Base-by-base conservation (phyloP, 1,140 invertebrate genomes). In the Nilaparvata lugens region DNA sequence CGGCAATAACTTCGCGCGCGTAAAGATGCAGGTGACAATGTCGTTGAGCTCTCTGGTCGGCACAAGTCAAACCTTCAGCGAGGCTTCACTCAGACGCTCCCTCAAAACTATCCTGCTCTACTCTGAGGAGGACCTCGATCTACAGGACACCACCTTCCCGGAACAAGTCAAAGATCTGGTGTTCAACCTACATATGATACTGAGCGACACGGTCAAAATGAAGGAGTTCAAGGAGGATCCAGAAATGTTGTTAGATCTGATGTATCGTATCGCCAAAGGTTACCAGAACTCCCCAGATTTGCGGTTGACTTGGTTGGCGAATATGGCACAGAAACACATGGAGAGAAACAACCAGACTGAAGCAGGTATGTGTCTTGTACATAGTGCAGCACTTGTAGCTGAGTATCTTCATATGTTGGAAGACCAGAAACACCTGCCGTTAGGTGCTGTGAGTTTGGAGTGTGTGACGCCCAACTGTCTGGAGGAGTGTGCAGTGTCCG, bases 11-110 rank as follows among this genome's bases (percentile, higher is more conserved):
- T 97, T 98, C 77, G 92, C 95, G 18, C 79, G 93, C 64, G 93
- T 98, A 0, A 98, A 98, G 78, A 98, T 98, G 94, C 95, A 98
- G 79, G 93, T 98, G 42, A 98, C 95, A 1, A 97, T 97, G 83
- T 96, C 94, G 0, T 76, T 98, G 23, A 94, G 91, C 42, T 91
- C 90, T 1, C 74, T 96, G 1, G 92, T 95, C 56, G 91, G 90
- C 18, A 88, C 89, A 4, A 90, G 86, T 61, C 80, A 85, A 55
- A 85, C 86, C 2, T 91, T 97, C 67, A 97, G 91, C 73, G 95
- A 98, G 73, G 91, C 93, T 68, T 93, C 90, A 24, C 78, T 98
- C n/a, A 78, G 94, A n/a, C 81, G 91, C 69, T 92, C 93, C 0
- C 78, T 98, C 21, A 97, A 97, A 79, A 97, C 94, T 0, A 91